A percentile compares a stretch with the other conserved stretches of the same genome.
These are phyloP conservation scores for Okamejei kenojei DNA, from an alignment of 2,797 vertebrate genomes.

Conservation along the genomic window DNA sequence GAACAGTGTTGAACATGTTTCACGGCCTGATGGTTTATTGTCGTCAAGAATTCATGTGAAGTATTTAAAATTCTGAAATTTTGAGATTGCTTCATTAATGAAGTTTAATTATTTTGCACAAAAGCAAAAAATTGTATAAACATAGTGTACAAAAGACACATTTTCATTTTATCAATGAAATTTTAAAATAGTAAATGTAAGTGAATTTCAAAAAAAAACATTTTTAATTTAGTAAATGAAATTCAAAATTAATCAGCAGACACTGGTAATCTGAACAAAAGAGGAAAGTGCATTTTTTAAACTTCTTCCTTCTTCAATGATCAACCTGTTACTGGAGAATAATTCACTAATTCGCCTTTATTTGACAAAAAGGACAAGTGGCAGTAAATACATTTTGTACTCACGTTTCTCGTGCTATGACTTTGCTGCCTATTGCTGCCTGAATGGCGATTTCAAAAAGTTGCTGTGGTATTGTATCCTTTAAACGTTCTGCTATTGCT, in stretches of 20 bases:
- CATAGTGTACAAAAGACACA: not conserved
- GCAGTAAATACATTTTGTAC: slow-evolving; percentile 44
- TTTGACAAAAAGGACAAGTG: not conserved
- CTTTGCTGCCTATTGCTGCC: slow-evolving; percentile 78
- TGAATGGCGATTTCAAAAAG: slow-evolving; percentile 94
- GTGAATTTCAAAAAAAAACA: no score
- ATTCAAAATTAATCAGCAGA: no score
- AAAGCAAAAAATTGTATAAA: slow-evolving; percentile 24
- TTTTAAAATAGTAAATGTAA: no score
- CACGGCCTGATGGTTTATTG: not conserved
- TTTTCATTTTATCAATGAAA: no score
- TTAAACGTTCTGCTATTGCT: slow-evolving; percentile 79
- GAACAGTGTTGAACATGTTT: not conserved
- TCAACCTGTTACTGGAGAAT: not conserved
- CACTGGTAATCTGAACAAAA: no score
- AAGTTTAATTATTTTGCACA: not conserved
- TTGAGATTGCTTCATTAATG: not conserved
- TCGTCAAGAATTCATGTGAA: not conserved
- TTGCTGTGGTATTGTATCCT: slow-evolving; percentile 82
- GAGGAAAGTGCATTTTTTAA: not conserved
- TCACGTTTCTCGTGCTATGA: slow-evolving; percentile 94
- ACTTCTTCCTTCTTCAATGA: not conserved
- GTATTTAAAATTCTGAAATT: not conserved
- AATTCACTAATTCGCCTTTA: not conserved
- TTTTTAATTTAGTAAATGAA: no score